These are phyloP conservation scores for Pseudolaguvia tuberculata DNA, from an alignment of 2,113 vertebrate species.

Conservation along the genomic window DNA sequence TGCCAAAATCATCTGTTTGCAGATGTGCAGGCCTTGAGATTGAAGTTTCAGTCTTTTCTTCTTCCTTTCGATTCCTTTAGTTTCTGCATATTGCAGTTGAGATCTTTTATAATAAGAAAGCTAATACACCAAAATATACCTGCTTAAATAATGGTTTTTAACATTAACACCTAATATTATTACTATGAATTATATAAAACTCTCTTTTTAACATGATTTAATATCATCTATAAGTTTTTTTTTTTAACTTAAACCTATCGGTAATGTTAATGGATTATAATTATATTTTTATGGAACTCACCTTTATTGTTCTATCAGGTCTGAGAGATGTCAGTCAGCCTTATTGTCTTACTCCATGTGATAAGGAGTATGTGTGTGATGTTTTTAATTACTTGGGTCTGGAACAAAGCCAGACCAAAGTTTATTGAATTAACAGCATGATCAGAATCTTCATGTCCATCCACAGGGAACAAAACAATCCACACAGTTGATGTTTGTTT, in stretches of 20 bases:
- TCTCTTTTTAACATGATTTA: slow-evolving; percentile 71
- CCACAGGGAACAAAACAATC: slow-evolving; percentile 15
- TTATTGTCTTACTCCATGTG: slow-evolving; percentile 14
- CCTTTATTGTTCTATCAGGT: slow-evolving; percentile 28
- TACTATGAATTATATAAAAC: slow-evolving; percentile 72
- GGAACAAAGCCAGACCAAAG: slow-evolving; percentile 29
- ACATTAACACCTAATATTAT: slow-evolving; percentile 69
- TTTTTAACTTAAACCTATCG: slow-evolving; percentile 66
- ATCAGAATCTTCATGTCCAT: slow-evolving; percentile 29
- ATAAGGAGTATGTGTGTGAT: slow-evolving; percentile 24
- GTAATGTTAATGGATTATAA: slow-evolving; percentile 69
- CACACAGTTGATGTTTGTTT: slow-evolving; percentile 4
- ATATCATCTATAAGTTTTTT: slow-evolving; percentile 66
- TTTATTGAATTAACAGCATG: slow-evolving; percentile 23
- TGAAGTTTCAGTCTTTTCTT: slow-evolving; percentile 65
- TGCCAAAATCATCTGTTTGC: slow-evolving; percentile 45
- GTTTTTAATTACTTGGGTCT: slow-evolving; percentile 30
- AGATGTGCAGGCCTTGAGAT: slow-evolving; percentile 66
- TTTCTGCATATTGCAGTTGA: slow-evolving; percentile 54
- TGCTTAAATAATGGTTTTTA: slow-evolving; percentile 73
- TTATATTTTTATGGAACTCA: slow-evolving; percentile 59
- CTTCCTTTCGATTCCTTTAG: slow-evolving; percentile 48
- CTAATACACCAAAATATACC: slow-evolving; percentile 73
- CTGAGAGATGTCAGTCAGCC: slow-evolving; percentile 34
- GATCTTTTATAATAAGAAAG: slow-evolving; percentile 66